These are phyloP conservation scores for Plutomurus gul DNA, from an alignment of 1,140 invertebrate species.

Conservation along the genomic window DNA sequence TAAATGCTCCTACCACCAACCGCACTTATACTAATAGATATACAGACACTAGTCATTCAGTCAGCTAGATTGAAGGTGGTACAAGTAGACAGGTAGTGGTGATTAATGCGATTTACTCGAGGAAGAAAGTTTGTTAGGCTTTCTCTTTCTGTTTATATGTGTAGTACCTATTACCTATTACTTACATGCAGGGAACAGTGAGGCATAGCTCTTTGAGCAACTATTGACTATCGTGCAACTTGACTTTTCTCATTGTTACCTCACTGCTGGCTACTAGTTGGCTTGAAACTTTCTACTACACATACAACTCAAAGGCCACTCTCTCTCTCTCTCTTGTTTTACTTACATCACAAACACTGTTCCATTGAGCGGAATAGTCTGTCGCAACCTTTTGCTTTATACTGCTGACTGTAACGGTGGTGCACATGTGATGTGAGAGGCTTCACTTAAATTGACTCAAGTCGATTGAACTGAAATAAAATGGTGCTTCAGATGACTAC, in stretches of 20 bases:
- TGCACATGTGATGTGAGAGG: no score
- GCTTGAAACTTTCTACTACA: no score
- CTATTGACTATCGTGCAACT: no score
- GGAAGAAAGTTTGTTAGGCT: conserved; percentile 1
- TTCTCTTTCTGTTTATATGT: conserved; percentile 25
- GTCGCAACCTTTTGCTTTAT: not conserved
- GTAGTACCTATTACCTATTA: no score
- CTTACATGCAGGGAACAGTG: no score
- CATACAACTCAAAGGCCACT: conserved; percentile 23
- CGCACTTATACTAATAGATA: not conserved
- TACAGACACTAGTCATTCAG: not conserved
- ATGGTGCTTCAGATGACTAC: no score
- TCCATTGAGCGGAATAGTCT: not conserved
- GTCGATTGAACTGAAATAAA: no score
- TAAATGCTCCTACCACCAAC: not conserved
- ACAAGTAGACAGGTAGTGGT: not conserved
- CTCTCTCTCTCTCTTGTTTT: conserved; percentile 13
- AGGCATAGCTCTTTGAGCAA: no score
- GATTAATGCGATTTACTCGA: conserved; percentile 7
- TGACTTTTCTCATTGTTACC: not conserved
- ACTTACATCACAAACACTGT: not conserved
- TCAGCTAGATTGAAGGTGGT: not conserved
- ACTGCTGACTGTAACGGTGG: no score
- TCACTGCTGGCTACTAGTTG: no score
- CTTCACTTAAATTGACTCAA: no score